These are phyloP conservation scores for Typhlomys cinereus DNA, from an alignment of 2,113 vertebrate species.

Conservation along the genomic window DNA sequence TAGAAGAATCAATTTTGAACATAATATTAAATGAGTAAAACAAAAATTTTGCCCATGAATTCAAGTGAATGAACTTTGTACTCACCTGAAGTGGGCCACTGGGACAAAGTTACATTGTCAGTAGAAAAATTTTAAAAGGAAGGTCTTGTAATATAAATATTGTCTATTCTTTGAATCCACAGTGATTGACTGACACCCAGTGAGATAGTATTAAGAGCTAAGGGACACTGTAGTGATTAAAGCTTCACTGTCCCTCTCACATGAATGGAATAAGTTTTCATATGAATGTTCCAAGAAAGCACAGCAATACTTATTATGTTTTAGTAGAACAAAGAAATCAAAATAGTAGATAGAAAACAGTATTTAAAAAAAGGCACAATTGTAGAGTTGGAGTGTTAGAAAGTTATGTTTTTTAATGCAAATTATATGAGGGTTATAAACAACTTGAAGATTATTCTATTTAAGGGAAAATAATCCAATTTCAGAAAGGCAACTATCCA, in stretches of 20 bases:
- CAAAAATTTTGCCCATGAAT: background rate
- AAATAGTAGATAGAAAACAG: background rate
- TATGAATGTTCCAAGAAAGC: background rate
- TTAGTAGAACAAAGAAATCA: too few relatives aligned
- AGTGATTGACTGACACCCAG: background rate
- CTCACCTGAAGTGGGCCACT: background rate
- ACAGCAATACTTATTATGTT: background rate
- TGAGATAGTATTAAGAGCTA: background rate
- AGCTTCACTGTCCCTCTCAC: background rate
- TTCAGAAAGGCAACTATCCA: too few relatives aligned
- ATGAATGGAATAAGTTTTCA: background rate
- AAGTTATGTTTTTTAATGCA: too few relatives aligned
- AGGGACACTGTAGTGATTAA: too few relatives aligned
- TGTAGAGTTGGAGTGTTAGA: background rate
- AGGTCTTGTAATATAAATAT: background rate
- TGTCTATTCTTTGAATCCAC: background rate
- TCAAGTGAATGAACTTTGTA: background rate
- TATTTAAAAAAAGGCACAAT: background rate
- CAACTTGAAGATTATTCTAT: too few relatives aligned
- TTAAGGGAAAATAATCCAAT: too few relatives aligned
- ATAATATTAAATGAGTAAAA: background rate
- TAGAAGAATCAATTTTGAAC: background rate
- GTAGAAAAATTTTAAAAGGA: background rate
- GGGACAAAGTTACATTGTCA: background rate
- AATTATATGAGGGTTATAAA: too few relatives aligned